Percentiles rank a stretch among this genome's conserved stretches.
Evolutionary conservation across 2,888 invertebrate species (phyloP).

Genomic region (Hypercompe scribonia): DNA sequence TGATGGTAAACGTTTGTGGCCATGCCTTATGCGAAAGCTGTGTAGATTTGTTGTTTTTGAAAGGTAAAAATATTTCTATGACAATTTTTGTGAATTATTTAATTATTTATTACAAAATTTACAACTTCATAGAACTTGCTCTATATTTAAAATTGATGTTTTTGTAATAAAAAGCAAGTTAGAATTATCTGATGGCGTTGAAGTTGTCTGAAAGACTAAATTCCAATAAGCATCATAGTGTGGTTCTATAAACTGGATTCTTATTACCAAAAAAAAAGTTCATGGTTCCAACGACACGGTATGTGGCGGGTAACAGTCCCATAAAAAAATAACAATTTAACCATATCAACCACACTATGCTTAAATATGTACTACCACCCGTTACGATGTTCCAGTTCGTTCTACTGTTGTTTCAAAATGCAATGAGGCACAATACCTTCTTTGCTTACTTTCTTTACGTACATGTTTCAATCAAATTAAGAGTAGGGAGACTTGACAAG

Average conservation of each 20-base stretch:
- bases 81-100: neutral
- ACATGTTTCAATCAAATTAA: neutral
- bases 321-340: no score
- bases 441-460: neutral
- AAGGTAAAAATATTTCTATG: slow-evolving; percentile 87
- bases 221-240: neutral
- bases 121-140: neutral
- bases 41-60: slow-evolving; percentile 97
- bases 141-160: neutral
- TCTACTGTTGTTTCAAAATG: no score
- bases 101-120: neutral
- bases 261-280: neutral
- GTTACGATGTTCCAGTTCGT: no score
- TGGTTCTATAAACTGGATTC: neutral
- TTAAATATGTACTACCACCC: no score
- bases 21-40: slow-evolving; percentile 99
- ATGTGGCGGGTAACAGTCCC: no score
- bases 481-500: neutral
- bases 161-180: neutral
- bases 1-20: slow-evolving; percentile 99
- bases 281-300: no score
- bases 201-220: neutral
- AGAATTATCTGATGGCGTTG: neutral
- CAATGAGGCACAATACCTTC: neutral
- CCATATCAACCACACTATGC: no score